Evolutionary conservation across 2,113 vertebrate genomes (phyloP).

Genomic region (Panthera tigris): DNA sequence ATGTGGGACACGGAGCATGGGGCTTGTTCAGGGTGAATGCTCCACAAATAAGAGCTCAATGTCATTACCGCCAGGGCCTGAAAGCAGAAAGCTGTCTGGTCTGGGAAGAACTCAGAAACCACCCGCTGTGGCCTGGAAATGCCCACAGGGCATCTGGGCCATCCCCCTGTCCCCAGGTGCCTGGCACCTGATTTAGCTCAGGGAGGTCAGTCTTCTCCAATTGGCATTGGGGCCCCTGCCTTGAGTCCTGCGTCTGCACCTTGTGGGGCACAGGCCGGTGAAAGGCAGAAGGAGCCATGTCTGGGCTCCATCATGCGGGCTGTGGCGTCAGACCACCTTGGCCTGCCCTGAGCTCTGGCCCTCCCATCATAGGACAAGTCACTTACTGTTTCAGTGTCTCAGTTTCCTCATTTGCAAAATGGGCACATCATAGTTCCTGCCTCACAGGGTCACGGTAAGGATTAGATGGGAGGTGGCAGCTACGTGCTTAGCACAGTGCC

Average conservation of each 20-base stretch:
- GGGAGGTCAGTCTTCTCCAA: neutral
- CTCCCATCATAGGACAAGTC: neutral
- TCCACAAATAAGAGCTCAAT: accelerated
- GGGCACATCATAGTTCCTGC: neutral
- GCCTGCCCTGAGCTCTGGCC: neutral
- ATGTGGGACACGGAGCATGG: accelerated
- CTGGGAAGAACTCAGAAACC: neutral
- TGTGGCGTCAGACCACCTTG: neutral
- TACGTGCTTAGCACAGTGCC: neutral
- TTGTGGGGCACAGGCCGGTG: neutral
- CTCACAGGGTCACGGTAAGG: neutral
- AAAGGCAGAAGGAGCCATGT: neutral
- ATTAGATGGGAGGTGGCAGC: accelerated
- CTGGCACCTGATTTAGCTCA: neutral
- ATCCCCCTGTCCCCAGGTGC: neutral
- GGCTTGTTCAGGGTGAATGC: accelerated
- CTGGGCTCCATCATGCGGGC: neutral
- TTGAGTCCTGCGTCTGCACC: neutral
- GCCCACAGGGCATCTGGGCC: neutral
- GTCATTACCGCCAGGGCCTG: neutral
- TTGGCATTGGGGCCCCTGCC: neutral
- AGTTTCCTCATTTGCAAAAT: neutral
- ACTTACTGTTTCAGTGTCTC: neutral
- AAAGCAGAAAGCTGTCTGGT: neutral
- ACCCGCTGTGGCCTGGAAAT: neutral